phyloP scores from a whole-genome alignment of 2,113 vertebrate genomes.

The Hippocampus abdominalis region DNA sequence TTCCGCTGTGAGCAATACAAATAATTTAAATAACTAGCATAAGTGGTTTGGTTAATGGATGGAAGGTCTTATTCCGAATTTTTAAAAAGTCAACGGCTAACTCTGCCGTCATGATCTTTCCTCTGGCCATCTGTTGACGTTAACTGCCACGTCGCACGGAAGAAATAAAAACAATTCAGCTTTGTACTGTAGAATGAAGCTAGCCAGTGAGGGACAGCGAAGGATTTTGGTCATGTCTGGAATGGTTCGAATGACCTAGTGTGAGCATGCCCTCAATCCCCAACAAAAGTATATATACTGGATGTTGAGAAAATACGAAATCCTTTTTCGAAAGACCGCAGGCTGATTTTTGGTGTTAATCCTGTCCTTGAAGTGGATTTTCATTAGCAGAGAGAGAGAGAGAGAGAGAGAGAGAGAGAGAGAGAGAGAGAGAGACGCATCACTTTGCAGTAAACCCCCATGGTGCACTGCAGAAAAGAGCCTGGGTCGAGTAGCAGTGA shows the following conservation, averaged over 20 bases:
- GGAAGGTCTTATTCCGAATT: background rate
- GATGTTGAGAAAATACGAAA: background rate
- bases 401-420: constrained; percentile 14
- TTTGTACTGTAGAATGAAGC: background rate
- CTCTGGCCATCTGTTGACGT: background rate
- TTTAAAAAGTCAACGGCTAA: background rate
- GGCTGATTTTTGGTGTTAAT: constrained; percentile 3
- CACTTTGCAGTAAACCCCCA: constrained; percentile 15
- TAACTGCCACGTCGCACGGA: background rate
- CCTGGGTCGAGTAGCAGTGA: constrained; percentile 13
- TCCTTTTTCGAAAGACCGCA: background rate
- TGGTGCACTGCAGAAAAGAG: constrained; percentile 17
- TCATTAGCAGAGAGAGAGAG: constrained; percentile 16
- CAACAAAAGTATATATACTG: background rate
- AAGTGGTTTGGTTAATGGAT: background rate
- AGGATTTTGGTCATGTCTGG: background rate
- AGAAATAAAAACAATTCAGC: background rate
- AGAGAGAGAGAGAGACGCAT: constrained; percentile 11
- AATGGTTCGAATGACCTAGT: background rate
- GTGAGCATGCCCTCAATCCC: background rate
- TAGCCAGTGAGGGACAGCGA: background rate
- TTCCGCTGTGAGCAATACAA: background rate
- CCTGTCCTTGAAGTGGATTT: constrained; percentile 21
- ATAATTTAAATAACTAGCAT: background rate
- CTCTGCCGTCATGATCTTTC: background rate